Conservation (phyloP, 2,113 vertebrate genomes). For the Hystrix cristata region DNA sequence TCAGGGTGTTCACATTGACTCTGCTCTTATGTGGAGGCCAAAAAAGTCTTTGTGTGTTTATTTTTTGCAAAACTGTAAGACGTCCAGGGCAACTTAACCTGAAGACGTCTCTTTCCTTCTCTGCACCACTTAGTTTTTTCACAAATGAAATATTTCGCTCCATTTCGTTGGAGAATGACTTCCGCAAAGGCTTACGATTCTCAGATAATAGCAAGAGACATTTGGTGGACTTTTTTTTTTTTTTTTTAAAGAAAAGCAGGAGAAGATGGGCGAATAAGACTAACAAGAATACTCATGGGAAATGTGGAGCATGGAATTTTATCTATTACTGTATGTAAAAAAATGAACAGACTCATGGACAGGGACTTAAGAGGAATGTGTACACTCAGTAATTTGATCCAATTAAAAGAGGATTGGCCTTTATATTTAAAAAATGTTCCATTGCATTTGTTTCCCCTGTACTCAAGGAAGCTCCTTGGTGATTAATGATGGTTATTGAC, state of each 20-base stretch:
- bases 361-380: neutral
- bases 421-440: neutral
- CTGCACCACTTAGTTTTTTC: neutral
- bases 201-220: neutral
- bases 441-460: neutral
- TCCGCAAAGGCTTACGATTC: neutral
- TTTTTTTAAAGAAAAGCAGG: neutral
- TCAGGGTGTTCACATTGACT: constrained; percentile 27
- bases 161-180: neutral
- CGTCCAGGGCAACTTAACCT: neutral
- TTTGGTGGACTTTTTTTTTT: neutral
- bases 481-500: neutral
- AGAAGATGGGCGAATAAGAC: neutral
- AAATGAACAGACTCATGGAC: neutral
- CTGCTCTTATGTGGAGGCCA: neutral
- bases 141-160: neutral
- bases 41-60: neutral
- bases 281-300: neutral
- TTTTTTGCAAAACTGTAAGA: neutral
- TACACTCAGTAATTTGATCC: neutral
- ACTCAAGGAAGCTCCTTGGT: neutral
- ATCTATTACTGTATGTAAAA: neutral
- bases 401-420: neutral
- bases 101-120: neutral
- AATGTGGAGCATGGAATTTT: neutral